Base-by-base conservation (phyloP, 35 echinoderm and acorn worm species). In the Acanthaster planci region DNA sequence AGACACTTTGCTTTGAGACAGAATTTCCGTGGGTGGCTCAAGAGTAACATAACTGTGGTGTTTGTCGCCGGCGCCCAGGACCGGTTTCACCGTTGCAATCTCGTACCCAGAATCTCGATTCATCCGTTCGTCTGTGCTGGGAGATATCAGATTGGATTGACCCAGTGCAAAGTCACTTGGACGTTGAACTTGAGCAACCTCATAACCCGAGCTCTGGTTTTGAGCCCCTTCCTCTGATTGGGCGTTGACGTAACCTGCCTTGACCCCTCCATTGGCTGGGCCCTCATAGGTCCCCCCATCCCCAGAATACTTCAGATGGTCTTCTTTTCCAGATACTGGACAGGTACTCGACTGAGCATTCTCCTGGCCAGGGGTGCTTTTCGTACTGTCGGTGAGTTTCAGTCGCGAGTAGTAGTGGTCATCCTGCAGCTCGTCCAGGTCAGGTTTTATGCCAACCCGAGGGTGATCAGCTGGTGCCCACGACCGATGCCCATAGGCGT, bases 361-460 rank as follows among this genome's bases (percentile, higher is more conserved):
- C 34, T 1, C 64, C 64, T 34, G 4, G 64, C 15, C 64, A 1
- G 23, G 2, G 22, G 26, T 26, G 23, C 64, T 26, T 26, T 72
- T 16, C 64, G 10, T 72, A 26, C 30, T 72, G 64, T 26, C 12
- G 42, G 4, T 12, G 42, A 12, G 4, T 47, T 72, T 72, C 22
- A 72, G 64, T 10, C 34, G 64, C 26, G 26, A 72, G 64, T 72
- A 72, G 64, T 72, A 72, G 34, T 72, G 64, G 8, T 72, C 64
- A 21, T 31, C 15, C 34, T 72, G 64, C 23, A 31, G 26, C 7
- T 26, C 64, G 34, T 72, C 64, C 26, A 72, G 23, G 29, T 72
- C 64, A 1, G 64, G 29, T 10, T 29, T 26, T 6, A 27, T 26
- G 22, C 9, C 26, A 5, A 72, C 22, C n/a, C 10, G 4, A 47